Conservation (phyloP, 1,140 invertebrate species). For the Riptortus pedestris region DNA sequence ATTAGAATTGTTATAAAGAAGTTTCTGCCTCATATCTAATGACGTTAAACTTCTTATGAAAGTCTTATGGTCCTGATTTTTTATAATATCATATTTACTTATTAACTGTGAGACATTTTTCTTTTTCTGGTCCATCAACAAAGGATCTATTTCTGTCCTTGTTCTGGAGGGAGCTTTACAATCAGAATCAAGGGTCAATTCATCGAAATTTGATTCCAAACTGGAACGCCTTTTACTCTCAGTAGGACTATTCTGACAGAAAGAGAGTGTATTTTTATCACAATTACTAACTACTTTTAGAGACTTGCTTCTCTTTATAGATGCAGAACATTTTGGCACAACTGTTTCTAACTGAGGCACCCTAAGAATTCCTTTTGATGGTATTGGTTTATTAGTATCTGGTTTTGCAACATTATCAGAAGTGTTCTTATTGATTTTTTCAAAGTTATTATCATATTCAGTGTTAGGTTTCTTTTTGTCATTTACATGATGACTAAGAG, state of each 20-base stretch:
- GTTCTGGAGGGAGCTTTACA: background rate
- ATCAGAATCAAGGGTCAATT: background rate
- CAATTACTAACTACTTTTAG: constrained; percentile 34
- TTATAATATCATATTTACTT: constrained; percentile 17
- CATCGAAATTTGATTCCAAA: constrained; percentile 29
- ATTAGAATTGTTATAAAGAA: background rate
- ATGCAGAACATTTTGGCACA: constrained; percentile 21
- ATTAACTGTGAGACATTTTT: constrained; percentile 1
- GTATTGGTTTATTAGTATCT: constrained; percentile 24
- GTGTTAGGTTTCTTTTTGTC: background rate
- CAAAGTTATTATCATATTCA: background rate
- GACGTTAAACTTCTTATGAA: constrained; percentile 21
- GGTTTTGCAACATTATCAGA: background rate
- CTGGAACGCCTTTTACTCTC: constrained; percentile 23
- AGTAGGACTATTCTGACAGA: background rate
- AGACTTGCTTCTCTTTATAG: constrained; percentile 38
- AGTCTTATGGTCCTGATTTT: constrained; percentile 13
- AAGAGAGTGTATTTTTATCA: constrained; percentile 26
- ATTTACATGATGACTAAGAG: background rate
- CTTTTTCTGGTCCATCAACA: background rate
- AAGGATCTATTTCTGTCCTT: background rate
- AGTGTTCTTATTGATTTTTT: background rate
- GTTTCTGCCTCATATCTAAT: constrained; percentile 22
- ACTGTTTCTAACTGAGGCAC: constrained; percentile 28
- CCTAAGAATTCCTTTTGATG: constrained; percentile 26